Evolutionary conservation across 2,113 vertebrate genomes (phyloP), one percentile per base, ranked within the genome.

Genomic region (Trematomus loennbergii): DNA sequence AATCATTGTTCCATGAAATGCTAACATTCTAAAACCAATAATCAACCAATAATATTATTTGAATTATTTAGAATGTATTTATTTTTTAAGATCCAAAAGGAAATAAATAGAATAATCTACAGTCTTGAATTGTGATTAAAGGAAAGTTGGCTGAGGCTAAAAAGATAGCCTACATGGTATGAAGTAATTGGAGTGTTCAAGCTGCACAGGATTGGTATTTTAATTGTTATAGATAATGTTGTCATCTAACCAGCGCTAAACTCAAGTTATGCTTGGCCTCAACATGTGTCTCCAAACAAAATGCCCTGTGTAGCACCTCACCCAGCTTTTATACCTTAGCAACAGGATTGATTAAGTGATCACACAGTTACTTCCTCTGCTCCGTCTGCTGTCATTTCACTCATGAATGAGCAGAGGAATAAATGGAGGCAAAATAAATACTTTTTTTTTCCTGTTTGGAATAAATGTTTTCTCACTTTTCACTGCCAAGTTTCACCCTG

Each of bases 271-370:
- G 67, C 79, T 65, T 5, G 22, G 64, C 57, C 53, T 68, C 15
- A 20, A 73, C 73, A 64, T 29, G 81, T 81, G 71, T 74, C 62
- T 71, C 33, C 43, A 67, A 57, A 87, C 43, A 82, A 78, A 74
- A 79, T 49, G 64, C 68, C 40, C 36, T 18, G 12, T 64, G 49
- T 46, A 58, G 46, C 33, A 78, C 58, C 12, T 66, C 10, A 5
- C 46, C 49, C 36, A 57, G 25, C 33, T 48, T 88, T 74, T 79
- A 79, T 65, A 62, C 84, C 54, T 79, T 53, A 63, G 72, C 84
- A 81, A 69, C 78, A 76, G 20, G 46, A 83, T 60, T 36, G 33
- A 85, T 80, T 66, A 82, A 64, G 67, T 49, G 48, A 70, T 75
- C 72, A 62, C 10, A 20, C 43, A 22, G 15, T 48, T 49, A 54